Percentiles rank a stretch among this genome's conserved stretches.
phyloP scores from a whole-genome alignment of 2,888 invertebrate species.

The Conops quadrifasciatus region DNA sequence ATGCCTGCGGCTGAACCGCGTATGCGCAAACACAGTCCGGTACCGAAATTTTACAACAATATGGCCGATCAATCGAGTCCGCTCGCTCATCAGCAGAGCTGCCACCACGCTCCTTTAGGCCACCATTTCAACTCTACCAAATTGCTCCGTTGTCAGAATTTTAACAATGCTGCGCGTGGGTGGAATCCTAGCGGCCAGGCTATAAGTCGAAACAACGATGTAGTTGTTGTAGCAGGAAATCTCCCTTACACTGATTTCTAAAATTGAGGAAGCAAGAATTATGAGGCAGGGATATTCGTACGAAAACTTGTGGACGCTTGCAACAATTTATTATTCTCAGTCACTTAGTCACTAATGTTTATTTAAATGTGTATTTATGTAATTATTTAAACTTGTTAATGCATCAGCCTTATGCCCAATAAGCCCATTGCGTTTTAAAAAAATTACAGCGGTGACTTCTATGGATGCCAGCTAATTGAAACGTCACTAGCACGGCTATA shows the following conservation, averaged over 20 bases:
- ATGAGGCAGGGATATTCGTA: no score
- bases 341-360: no score
- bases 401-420: no score
- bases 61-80: constrained; percentile 37
- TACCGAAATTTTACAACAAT: constrained; percentile 33
- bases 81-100: constrained; percentile 28
- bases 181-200: constrained; percentile 68
- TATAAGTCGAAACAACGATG: not conserved
- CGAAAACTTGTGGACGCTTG: no score
- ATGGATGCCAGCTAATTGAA: no score
- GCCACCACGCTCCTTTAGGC: constrained; percentile 13
- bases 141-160: constrained; percentile 67
- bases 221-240: constrained; percentile 35
- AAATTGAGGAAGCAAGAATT: no score
- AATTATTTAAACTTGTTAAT: no score
- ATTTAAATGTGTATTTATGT: no score
- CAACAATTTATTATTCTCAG: no score
- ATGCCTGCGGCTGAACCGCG: constrained; percentile 36
- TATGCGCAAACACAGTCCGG: constrained; percentile 55
- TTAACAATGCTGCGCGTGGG: constrained; percentile 85
- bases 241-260: constrained; percentile 57
- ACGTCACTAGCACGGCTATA: no score
- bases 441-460: no score
- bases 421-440: no score
- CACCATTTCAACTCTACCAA: constrained; percentile 38